Evolutionary conservation across 2,113 vertebrate genomes (phyloP), one percentile per base, ranked within the genome.

Genomic region (Picathartes gymnocephalus): DNA sequence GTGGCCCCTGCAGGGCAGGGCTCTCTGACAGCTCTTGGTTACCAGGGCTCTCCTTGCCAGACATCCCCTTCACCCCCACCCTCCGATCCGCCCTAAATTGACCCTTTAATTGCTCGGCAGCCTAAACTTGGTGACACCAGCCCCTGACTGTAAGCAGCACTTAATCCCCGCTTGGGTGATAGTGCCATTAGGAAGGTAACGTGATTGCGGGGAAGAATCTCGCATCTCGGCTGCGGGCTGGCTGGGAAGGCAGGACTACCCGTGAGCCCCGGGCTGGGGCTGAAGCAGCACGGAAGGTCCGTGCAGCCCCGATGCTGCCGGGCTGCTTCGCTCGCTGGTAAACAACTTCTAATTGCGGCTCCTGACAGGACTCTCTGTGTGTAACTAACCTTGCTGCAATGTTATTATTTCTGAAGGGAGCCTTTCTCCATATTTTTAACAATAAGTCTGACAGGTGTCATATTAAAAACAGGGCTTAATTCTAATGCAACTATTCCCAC

Each of bases 371-470:
- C 95, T 95, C 96, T 70, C 69, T 1, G 51, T 69, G 92, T 95
- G 45, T 81, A 96, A 94, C 95, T 92, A 80, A 95, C 92, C 94
- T 95, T 71, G 94, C 94, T 64, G 94, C 96, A 92, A 68, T 78
- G 94, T 88, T 97, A 71, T 96, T 96, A 91, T 96, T 97, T 93
- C 93, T 95, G 94, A 97, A 96, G 94, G 95, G 92, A 96, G 93
- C 83, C 81, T 96, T 86, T 83, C 95, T 94, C 94, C 69, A 0
- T 80, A 33, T 95, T 93, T 96, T 96, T 96, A 96, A 94, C 86
- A 93, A 70, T 84, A 95, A 97, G 95, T 91, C 95, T 97, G 97
- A 96, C 96, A 97, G 97, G 95, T 97, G 95, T 97, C 96, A 95
- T 92, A 97, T 96, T 95, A 96, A 94, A 95, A 96, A 78, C 95